Evolutionary conservation across 2,113 vertebrate genomes (phyloP).

Genomic region (Heteronetta atricapilla): DNA sequence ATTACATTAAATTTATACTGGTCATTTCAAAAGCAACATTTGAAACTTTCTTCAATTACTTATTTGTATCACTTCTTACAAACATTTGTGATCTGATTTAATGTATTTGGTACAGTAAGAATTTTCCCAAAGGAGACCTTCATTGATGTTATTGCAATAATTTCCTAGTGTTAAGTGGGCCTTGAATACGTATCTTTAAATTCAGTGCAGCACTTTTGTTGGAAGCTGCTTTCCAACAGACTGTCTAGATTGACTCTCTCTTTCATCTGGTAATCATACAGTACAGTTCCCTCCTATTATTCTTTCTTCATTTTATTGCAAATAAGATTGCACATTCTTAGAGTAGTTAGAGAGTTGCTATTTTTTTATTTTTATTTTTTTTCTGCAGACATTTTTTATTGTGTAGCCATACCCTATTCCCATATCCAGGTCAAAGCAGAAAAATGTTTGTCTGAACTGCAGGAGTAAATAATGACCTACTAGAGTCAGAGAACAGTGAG

Average conservation of each 20-base stretch:
- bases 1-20: conserved; percentile 41
- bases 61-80: not conserved
- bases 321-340: conserved; percentile 15
- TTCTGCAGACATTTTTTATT: not conserved
- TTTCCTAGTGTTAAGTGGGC: not conserved
- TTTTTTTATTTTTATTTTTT: not conserved
- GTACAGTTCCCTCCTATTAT: not conserved
- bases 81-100: not conserved
- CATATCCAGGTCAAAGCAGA: not conserved
- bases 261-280: conserved; percentile 1
- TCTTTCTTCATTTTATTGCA: conserved; percentile 22
- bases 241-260: not conserved
- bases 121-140: not conserved
- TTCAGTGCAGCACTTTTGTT: not conserved
- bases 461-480: not conserved
- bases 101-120: not conserved
- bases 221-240: not conserved
- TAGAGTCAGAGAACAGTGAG: not conserved
- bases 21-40: conserved; percentile 30
- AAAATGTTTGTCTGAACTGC: not conserved
- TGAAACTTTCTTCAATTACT: conserved; percentile 22
- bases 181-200: not conserved
- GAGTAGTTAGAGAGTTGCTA: not conserved
- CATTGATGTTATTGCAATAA: not conserved
- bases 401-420: not conserved